Conservation (phyloP, 2,888 invertebrate genomes). For the Odontomyia ornata region DNA sequence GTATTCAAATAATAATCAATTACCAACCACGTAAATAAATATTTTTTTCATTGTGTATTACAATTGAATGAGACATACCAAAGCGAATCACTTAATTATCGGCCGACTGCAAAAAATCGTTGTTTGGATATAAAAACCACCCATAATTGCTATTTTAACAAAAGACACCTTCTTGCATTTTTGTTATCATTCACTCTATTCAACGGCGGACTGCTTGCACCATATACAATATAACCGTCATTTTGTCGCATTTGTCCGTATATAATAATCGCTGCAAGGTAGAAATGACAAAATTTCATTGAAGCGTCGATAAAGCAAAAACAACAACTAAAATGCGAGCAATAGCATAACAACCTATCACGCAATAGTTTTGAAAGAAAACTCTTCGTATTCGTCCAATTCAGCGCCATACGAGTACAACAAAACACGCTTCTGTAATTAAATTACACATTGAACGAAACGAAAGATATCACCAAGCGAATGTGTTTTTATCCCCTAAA, state of each 20-base stretch:
- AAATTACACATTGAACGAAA: background rate
- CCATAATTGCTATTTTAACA: too few species aligned
- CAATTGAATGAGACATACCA: too few species aligned
- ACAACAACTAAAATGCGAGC: background rate
- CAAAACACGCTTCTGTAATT: background rate
- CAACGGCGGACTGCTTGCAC: background rate
- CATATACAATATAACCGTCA: background rate
- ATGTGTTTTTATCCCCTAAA: background rate
- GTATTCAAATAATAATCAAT: too few species aligned
- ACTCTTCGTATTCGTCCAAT: background rate
- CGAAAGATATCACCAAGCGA: background rate
- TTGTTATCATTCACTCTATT: too few species aligned
- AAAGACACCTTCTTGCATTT: too few species aligned
- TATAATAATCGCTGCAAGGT: conserved; percentile 4
- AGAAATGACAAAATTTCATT: background rate
- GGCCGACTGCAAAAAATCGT: too few species aligned
- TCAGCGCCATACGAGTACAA: too few species aligned
- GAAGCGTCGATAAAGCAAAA: background rate
- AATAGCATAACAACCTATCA: background rate
- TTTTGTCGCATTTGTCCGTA: background rate
- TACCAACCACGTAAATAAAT: too few species aligned
- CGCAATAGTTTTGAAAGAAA: background rate
- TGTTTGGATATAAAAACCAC: too few species aligned
- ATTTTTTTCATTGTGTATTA: too few species aligned
- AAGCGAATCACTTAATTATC: too few species aligned